Percentiles rank a stretch among this genome's conserved stretches.
phyloP scores from a whole-genome alignment of 2,113 vertebrate species.

The Sturnus vulgaris region DNA sequence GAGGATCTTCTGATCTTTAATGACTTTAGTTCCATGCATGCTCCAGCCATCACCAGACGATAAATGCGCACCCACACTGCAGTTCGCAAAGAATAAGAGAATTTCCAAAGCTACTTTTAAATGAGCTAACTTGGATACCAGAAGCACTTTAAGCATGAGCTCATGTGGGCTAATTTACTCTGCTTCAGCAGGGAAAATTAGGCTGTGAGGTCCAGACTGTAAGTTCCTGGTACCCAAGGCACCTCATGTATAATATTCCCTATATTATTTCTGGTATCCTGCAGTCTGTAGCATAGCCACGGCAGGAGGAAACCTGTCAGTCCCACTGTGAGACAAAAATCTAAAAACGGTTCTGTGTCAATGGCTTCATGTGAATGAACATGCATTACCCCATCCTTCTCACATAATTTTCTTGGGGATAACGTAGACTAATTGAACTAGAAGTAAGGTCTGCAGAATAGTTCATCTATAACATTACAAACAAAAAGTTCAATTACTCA shows the following conservation, averaged over 20 bases:
- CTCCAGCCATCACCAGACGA: neutral
- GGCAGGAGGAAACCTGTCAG: neutral
- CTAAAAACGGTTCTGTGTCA: neutral
- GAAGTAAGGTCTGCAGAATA: neutral
- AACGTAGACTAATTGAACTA: neutral
- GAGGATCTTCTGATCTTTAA: neutral
- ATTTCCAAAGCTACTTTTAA: constrained; percentile 21
- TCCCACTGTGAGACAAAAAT: neutral
- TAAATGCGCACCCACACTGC: neutral
- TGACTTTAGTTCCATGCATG: neutral
- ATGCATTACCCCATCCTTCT: neutral
- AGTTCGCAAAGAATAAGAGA: neutral
- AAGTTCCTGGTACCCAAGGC: neutral
- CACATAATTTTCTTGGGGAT: neutral
- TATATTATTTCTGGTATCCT: neutral
- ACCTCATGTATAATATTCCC: neutral
- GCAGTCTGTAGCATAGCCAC: neutral
- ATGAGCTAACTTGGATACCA: neutral
- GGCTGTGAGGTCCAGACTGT: neutral
- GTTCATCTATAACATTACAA: neutral
- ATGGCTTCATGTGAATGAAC: neutral
- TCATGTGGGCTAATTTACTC: neutral
- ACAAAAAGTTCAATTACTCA: neutral
- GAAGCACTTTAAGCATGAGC: neutral
- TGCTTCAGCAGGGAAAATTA: neutral